These are phyloP conservation scores for Nemapogon koenigi DNA, from an alignment of 2,888 invertebrate species.

Conservation along the genomic window DNA sequence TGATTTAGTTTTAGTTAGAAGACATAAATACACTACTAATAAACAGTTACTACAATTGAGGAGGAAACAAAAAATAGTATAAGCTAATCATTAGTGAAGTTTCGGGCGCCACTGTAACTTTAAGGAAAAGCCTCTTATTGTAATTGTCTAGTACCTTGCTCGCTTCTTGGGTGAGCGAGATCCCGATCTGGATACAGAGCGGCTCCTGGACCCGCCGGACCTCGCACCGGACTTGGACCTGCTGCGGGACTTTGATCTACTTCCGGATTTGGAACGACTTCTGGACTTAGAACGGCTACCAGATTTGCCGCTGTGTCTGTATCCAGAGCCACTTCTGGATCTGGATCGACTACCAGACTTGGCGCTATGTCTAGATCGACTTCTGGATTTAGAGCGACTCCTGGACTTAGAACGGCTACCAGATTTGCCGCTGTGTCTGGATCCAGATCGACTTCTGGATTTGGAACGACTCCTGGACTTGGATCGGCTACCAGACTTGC, in stretches of 20 bases:
- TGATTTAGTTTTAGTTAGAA: neutral
- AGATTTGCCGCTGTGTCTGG: slow-evolving; percentile 22
- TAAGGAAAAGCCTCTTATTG: slow-evolving; percentile 10
- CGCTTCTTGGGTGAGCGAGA: neutral
- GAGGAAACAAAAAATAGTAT: too few species aligned
- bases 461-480: slow-evolving; percentile 21
- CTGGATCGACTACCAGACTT: slow-evolving; percentile 16
- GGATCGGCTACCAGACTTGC: slow-evolving; percentile 21
- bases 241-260: slow-evolving; percentile 19
- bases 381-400: neutral
- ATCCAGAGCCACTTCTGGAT: slow-evolving; percentile 21
- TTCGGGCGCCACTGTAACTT: slow-evolving; percentile 26
- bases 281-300: slow-evolving; percentile 19
- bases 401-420: slow-evolving; percentile 7
- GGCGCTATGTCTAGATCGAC: neutral
- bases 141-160: slow-evolving; percentile 2
- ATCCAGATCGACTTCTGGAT: slow-evolving; percentile 18
- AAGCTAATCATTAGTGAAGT: too few species aligned
- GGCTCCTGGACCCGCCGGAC: slow-evolving; percentile 17
- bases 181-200: slow-evolving; percentile 5
- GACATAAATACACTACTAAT: neutral
- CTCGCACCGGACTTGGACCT: slow-evolving; percentile 19
- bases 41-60: too few species aligned
- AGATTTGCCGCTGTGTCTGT: neutral
- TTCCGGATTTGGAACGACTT: slow-evolving; percentile 22